Conservation (phyloP, 2,797 vertebrate genomes). For the Schizopygopsis malacanthus region DNA sequence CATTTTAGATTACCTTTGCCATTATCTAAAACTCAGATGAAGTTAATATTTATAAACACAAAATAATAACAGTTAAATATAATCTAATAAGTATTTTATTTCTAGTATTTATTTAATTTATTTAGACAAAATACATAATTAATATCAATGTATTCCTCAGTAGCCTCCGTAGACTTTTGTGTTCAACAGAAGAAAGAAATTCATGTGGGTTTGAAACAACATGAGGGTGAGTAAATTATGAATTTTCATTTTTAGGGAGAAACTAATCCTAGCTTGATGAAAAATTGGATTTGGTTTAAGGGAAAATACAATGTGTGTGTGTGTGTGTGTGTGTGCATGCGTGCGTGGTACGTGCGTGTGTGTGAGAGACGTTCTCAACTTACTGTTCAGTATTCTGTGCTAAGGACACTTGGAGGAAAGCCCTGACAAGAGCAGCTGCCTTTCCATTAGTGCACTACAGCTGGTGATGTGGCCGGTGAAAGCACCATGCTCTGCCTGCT, state of each 20-base stretch:
- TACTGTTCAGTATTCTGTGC: constrained; percentile 33
- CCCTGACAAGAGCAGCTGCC: constrained; percentile 38
- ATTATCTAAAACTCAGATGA: neutral
- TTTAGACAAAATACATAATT: no score
- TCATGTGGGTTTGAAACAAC: neutral
- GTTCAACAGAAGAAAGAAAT: neutral
- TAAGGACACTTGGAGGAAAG: constrained; percentile 36
- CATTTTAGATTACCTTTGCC: neutral
- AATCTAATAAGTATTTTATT: neutral
- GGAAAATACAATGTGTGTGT: neutral
- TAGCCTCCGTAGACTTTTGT: neutral
- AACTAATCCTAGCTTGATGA: constrained; percentile 15
- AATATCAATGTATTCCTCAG: neutral
- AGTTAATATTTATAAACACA: neutral
- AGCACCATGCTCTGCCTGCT: constrained; percentile 37
- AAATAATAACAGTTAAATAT: neutral
- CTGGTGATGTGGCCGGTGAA: constrained; percentile 30
- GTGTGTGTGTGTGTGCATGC: neutral
- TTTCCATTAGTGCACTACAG: constrained; percentile 34
- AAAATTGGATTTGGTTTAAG: constrained; percentile 35
- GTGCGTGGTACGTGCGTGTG: no score
- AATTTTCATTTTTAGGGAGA: neutral
- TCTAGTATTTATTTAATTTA: no score
- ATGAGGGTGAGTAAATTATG: neutral
- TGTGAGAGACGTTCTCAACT: neutral